Evolutionary conservation across 2,888 invertebrate genomes (phyloP), one percentile per base, ranked within the genome.

Genomic region (Piscicola geometra): DNA sequence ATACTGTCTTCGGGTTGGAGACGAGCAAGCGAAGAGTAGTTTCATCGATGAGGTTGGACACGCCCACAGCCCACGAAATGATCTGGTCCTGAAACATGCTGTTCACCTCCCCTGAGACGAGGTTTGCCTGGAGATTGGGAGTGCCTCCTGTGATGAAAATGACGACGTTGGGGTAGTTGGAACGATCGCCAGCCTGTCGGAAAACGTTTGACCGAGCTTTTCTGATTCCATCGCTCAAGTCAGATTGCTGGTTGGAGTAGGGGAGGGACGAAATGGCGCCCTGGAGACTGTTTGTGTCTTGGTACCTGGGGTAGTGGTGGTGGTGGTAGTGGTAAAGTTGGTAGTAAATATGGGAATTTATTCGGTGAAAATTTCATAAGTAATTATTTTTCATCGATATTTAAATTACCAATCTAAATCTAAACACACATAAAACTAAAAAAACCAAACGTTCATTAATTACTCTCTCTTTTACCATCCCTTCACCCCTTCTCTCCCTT

Each of bases 101-200:
- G n/a, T 21, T 56, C n/a, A 56, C 25, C 25, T 56, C 12, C 15
- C n/a, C n/a, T 9, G 21, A 25, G 5, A 56, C 15, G 15, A 56
- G 3, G 3, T 56, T 9, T 5, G 3, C 12, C 3, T 21, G 3
- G 21, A 5, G 5, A n/a, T 21, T 56, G 9, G 5, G 60, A 18
- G 9, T 9, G 60, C 60, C 60, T 3, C 15, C 60, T 25, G 25
- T 25, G 21, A 56, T 25, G 25, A 25, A 56, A 5, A 56, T 56
- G 25, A 56, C n/a, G 60, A 56, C 60, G 60, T 56, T 56, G 21
- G 60, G 60, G 25, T 25, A 56, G 25, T 56, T 56, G 60, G 21
- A 25, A 25, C 60, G 60, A n/a, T 56, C 25, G 5, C 21, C 25
- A 18, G 5, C 9, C 41, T 15, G n/a, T 3, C 60, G 21, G 60